These are phyloP conservation scores for Platyscapa corneri DNA, from an alignment of 1,140 invertebrate species.

Conservation along the genomic window DNA sequence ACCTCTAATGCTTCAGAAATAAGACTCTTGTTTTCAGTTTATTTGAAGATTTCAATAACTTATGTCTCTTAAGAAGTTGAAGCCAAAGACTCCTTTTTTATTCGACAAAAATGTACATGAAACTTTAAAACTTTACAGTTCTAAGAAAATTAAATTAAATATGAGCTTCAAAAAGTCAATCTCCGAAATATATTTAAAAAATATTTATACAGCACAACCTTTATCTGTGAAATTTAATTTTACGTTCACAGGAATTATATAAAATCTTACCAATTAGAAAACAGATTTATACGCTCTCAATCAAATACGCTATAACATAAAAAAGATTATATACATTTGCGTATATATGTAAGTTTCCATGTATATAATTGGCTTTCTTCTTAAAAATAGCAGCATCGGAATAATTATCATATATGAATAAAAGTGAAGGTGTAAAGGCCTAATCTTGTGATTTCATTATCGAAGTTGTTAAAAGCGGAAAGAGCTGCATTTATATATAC, in stretches of 20 bases:
- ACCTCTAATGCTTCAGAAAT: background rate
- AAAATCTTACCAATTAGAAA: background rate
- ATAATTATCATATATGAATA: background rate
- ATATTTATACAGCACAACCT: background rate
- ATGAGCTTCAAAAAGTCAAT: background rate
- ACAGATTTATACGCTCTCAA: background rate
- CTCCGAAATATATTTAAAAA: conserved; percentile 23
- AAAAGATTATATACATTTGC: no score
- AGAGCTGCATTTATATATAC: background rate
- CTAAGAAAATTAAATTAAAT: background rate
- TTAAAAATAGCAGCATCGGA: background rate
- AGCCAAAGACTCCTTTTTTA: background rate
- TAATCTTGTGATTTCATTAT: background rate
- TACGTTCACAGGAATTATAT: background rate
- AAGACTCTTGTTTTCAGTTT: background rate
- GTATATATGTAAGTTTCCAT: no score
- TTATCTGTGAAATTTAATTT: background rate
- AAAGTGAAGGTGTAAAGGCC: background rate
- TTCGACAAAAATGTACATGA: background rate
- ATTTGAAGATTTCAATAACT: background rate
- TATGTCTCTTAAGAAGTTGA: background rate
- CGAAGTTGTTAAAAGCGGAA: background rate
- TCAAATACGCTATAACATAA: no score
- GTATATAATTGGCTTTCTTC: background rate
- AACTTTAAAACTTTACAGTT: conserved; percentile 4